Base-by-base conservation (phyloP, 2,797 vertebrate species). In the Labeo calbasu region DNA sequence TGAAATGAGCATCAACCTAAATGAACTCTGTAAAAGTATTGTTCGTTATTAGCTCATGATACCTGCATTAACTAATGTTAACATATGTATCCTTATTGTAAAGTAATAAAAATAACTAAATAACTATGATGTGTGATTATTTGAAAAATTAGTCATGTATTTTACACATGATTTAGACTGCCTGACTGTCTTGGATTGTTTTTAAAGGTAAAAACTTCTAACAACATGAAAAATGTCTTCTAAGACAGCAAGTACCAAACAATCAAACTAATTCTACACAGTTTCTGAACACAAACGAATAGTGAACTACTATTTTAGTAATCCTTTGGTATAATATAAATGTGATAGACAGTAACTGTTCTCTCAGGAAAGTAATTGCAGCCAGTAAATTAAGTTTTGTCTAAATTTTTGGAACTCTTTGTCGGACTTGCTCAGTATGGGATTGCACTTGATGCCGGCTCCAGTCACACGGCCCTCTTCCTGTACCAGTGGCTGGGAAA, bases 391-490 rank as follows among this genome's bases (percentile, higher is more conserved):
- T 4, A 13, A 65, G 10, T 3, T 79, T 53, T 5, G 1, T 25
- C 40, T 43, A 43, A 43, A 46, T 46, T 46, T 46, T 46, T 19
- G 19, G 25, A n/a, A 10, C 9, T 40, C 59, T 81, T 76, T 88
- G 71, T 85, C 21, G 71, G 23, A 81, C 57, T 83, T 88, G 36
- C 32, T 1, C 91, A 97, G 96, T 97, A 96, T 0, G 96, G 96
- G 75, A 96, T 97, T 0, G 95, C 97, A 48, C 90, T 97, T 89
- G 96, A 97, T 1, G 96, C 96, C 0, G 96, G 96, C 0, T 97
- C 96, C 36, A 95, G 94, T 40, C 96, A 96, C 90, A 97, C 96
- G 0, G 89, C 96, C 73, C 87, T 96, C 88, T 97, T 95, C 76
- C 1, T 96, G 80, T 97, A 97, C 90, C 95, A 95, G 82, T 97